Evolutionary conservation across 2,797 vertebrate genomes (phyloP).

Genomic region (Manis crassicaudata): DNA sequence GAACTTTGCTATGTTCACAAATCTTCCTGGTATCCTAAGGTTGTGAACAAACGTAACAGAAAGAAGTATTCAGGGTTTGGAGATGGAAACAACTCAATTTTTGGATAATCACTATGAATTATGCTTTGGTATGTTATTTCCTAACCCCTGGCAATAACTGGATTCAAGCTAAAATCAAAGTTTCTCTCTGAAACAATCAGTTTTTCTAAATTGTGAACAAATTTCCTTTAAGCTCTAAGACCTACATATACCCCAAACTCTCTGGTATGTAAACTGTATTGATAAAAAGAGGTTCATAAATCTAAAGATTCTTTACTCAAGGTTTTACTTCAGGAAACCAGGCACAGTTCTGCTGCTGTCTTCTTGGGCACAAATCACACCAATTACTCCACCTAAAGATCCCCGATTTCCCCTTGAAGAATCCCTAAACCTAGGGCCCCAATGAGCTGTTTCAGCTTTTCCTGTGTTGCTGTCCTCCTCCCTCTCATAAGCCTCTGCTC

Average conservation of each 20-base stretch:
- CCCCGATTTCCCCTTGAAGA: conserved; percentile 25
- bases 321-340: conserved; percentile 46
- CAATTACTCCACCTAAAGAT: not conserved
- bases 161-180: conserved; percentile 71
- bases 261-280: conserved; percentile 39
- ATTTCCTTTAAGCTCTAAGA: conserved; percentile 57
- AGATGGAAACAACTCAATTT: conserved; percentile 60
- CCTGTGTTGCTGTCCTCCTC: conserved; percentile 23
- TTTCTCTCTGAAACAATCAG: conserved; percentile 67
- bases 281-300: conserved; percentile 28
- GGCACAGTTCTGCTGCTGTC: conserved; percentile 45
- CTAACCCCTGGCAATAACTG: conserved; percentile 76
- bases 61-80: conserved; percentile 43
- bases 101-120: conserved; percentile 53
- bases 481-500: conserved; percentile 52
- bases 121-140: conserved; percentile 72
- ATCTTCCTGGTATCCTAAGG: conserved; percentile 27
- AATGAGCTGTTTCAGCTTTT: conserved; percentile 4
- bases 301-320: conserved; percentile 47
- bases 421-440: not conserved
- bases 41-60: conserved; percentile 49
- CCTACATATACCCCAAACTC: conserved; percentile 35
- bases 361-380: not conserved
- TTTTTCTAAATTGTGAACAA: conserved; percentile 66
- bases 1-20: conserved; percentile 34